Percentiles rank a stretch among this genome's conserved stretches.
Evolutionary conservation across 2,797 vertebrate genomes (phyloP).

Genomic region (Lithobates sylvaticus): DNA sequence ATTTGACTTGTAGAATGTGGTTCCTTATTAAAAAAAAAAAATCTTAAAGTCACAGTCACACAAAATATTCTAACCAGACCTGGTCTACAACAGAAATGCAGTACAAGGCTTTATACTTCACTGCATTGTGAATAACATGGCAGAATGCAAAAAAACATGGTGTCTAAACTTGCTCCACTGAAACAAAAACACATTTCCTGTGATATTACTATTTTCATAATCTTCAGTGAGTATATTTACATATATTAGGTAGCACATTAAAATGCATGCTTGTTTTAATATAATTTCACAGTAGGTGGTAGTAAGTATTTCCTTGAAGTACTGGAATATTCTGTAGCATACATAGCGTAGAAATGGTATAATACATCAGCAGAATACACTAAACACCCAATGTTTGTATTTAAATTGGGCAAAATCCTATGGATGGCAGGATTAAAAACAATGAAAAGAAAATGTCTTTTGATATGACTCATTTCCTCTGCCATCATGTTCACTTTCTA

Average conservation of each 20-base stretch:
- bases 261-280: slow-evolving; percentile 49
- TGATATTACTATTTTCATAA: slow-evolving; percentile 40
- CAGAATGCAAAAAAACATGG: not conserved
- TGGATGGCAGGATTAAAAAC: slow-evolving; percentile 27
- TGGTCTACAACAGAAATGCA: not conserved
- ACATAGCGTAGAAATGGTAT: slow-evolving; percentile 3
- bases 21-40: not conserved
- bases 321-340: slow-evolving; percentile 27
- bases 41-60: not conserved
- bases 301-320: slow-evolving; percentile 49
- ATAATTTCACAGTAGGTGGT: slow-evolving; percentile 48
- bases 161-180: not conserved
- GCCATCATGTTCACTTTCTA: not conserved
- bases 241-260: slow-evolving; percentile 30
- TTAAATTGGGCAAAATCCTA: slow-evolving; percentile 41
- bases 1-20: not conserved
- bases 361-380: slow-evolving; percentile 40
- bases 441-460: slow-evolving; percentile 36
- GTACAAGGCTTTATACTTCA: not conserved
- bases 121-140: not conserved
- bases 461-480: slow-evolving; percentile 41
- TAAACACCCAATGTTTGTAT: slow-evolving; percentile 32
- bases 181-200: slow-evolving; percentile 30
- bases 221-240: slow-evolving; percentile 45
- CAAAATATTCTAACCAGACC: not conserved